phyloP scores from a whole-genome alignment of 2,113 vertebrate species.

The Apodemus speciosus region DNA sequence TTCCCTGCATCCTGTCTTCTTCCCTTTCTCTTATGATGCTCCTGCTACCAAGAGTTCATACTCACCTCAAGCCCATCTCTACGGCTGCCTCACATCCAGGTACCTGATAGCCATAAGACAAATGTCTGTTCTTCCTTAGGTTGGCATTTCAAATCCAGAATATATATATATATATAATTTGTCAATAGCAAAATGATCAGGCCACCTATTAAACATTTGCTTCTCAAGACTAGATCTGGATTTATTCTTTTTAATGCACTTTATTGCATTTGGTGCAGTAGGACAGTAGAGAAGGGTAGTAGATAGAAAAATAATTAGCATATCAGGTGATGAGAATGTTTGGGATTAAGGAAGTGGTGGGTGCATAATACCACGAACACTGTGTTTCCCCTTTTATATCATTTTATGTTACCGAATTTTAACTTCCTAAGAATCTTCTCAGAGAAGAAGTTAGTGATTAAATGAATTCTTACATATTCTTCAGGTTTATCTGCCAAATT shows the following conservation, averaged over 20 bases:
- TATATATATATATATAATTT: neutral
- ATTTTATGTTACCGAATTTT: conserved; percentile 22
- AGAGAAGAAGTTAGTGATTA: conserved; percentile 14
- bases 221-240: neutral
- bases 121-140: neutral
- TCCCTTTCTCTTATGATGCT: neutral
- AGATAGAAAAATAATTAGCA: neutral
- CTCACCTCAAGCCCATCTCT: neutral
- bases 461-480: neutral
- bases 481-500: neutral
- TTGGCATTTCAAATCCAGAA: neutral
- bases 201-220: neutral
- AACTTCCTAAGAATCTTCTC: neutral
- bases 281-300: neutral
- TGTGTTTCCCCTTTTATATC: neutral
- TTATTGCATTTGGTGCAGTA: neutral
- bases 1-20: neutral
- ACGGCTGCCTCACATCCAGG: neutral
- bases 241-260: neutral
- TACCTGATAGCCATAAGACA: neutral
- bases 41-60: neutral
- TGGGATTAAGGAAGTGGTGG: neutral
- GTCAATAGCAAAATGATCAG: conserved; percentile 14
- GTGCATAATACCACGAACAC: neutral
- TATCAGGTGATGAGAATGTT: neutral